Conservation (phyloP, 2,888 invertebrate species). For the Vanessa cardui region DNA sequence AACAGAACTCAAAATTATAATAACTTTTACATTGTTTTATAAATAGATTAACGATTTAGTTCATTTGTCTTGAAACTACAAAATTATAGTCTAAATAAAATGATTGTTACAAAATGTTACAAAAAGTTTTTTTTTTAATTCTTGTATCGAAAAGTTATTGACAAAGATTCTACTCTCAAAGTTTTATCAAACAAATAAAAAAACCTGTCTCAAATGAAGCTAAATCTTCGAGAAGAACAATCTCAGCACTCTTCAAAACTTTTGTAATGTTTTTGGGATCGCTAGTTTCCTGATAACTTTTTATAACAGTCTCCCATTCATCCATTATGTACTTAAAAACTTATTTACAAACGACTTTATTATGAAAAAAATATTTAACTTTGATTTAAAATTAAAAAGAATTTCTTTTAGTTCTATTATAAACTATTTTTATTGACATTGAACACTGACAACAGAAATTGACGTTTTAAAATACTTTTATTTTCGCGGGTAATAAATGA, state of each 20-base stretch:
- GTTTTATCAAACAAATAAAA: neutral
- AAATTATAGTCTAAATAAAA: too few relatives aligned
- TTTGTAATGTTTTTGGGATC: slow-evolving; percentile 49
- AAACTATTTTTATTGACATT: neutral
- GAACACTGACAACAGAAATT: neutral
- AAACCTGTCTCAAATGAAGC: slow-evolving; percentile 63
- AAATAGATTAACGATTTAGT: neutral
- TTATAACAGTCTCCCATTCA: slow-evolving; percentile 48
- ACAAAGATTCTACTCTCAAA: too few relatives aligned
- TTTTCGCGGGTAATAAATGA: neutral
- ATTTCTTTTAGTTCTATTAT: neutral
- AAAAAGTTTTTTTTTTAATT: neutral
- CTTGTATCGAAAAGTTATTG: too few relatives aligned
- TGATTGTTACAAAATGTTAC: too few relatives aligned
- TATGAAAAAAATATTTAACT: neutral
- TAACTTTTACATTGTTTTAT: too few relatives aligned
- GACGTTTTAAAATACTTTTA: slow-evolving; percentile 1
- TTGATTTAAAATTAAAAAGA: too few relatives aligned
- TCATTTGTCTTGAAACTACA: neutral
- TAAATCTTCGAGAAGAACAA: slow-evolving; percentile 52
- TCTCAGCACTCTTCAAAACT: slow-evolving; percentile 50
- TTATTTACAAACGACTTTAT: neutral
- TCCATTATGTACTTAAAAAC: slow-evolving; percentile 45
- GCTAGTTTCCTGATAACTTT: slow-evolving; percentile 39
- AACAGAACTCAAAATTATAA: too few relatives aligned